These are phyloP conservation scores for Girardia tigrina DNA, from an alignment of 2,888 invertebrate genomes.

Conservation along the genomic window DNA sequence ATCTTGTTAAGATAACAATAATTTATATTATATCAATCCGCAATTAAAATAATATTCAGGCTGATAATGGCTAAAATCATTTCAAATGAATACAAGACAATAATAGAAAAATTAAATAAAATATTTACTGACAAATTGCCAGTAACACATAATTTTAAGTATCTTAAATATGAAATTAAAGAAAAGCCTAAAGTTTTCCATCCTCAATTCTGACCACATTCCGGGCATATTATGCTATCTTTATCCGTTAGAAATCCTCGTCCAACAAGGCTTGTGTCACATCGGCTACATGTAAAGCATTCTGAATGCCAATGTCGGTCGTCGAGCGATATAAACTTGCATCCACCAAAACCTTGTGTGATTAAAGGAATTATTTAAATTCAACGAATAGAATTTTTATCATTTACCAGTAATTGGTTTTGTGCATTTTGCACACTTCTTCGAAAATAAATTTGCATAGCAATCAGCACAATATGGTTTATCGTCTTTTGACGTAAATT, in stretches of 20 bases:
- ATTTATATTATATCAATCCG: no score
- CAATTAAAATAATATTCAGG: slow-evolving; percentile 6
- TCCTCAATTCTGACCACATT: slow-evolving; percentile 60
- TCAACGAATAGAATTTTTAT: neutral
- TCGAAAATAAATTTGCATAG: slow-evolving; percentile 94
- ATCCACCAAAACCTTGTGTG: slow-evolving; percentile 72
- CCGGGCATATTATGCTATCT: slow-evolving; percentile 85
- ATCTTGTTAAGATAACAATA: no score
- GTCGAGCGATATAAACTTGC: slow-evolving; percentile 92
- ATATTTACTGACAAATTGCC: neutral
- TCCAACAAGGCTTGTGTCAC: slow-evolving; percentile 79
- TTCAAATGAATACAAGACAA: slow-evolving; percentile 23
- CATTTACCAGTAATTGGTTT: slow-evolving; percentile 84
- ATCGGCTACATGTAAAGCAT: slow-evolving; percentile 76
- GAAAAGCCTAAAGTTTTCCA: neutral
- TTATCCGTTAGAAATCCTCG: slow-evolving; percentile 93
- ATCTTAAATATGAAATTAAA: neutral
- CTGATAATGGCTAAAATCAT: slow-evolving; percentile 17
- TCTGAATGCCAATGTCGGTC: slow-evolving; percentile 98
- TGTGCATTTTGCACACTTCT: slow-evolving; percentile 86
- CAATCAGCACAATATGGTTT: slow-evolving; percentile 98
- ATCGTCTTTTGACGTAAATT: slow-evolving; percentile 93
- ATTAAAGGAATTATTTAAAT: neutral
- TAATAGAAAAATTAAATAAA: neutral
- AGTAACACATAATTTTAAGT: neutral